Base-by-base conservation (phyloP, 2,888 invertebrate species). In the Aporophyla lueneburgensis region DNA sequence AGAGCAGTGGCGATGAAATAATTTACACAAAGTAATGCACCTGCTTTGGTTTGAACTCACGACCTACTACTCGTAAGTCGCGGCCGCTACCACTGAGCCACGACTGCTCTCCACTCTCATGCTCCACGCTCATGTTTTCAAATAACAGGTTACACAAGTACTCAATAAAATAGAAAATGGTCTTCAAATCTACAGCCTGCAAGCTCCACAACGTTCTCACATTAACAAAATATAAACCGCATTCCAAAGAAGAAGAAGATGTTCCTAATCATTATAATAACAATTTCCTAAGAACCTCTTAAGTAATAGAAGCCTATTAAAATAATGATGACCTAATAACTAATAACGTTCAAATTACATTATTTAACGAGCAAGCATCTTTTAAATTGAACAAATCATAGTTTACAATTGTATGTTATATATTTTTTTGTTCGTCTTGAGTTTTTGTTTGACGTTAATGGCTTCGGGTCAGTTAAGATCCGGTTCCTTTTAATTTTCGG, bases 391-490 rank as follows among this genome's bases (percentile, higher is more conserved):
- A 72, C 69, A 72, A 73, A 71, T 78, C 62, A 63, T 77, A 71
- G 66, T 77, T 63, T 72, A 70, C 69, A 72, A 76, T 65, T 81
- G 74, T 69, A 70, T 71, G 65, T 76, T 76, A 59, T 63, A 61
- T 63, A 58, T 63, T 81, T 87, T 87, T 87, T 86, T 80, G 66
- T 70, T 43, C 33, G 56, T 80, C 71, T 78, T 24, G 33, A 58
- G 24, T 87, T 87, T 86, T 87, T 86, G 69, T 74, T 59, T 10
- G 43, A 9, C 54, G 69, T 62, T 86, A 86, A 87, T 87, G 75
- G 46, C 65, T 71, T 76, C 53, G 75, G 84, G 75, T 80, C 80
- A 82, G 16, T 27, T 71, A 2, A 61, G 63, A 86, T 87, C 88
- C 86, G 88, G 86, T 84, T 77, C 65, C 75, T 74, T 67, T 73